A percentile compares a stretch with the other conserved stretches of the same genome.
phyloP scores from a whole-genome alignment of 92 coral and sea anemone genomes.

The Bergia puertoricense region DNA sequence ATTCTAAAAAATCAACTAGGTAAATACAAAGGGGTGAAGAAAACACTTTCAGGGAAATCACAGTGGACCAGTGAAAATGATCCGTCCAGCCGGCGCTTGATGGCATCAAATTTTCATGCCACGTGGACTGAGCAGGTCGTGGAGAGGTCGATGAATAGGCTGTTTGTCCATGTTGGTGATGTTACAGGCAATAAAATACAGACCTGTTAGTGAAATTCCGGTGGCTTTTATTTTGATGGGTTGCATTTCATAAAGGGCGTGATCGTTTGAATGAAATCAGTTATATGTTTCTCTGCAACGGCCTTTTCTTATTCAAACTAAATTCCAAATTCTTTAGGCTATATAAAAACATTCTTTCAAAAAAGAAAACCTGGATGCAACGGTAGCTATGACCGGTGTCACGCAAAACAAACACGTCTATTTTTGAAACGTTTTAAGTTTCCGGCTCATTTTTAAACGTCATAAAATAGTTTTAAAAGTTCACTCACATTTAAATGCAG shows the following conservation, averaged over 20 bases:
- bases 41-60: neutral
- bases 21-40: neutral
- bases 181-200: neutral
- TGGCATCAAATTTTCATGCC: constrained; percentile 39
- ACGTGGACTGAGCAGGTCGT: constrained; percentile 29
- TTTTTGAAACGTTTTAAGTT: too few species aligned
- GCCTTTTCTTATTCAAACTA: too few species aligned
- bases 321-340: too few species aligned
- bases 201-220: neutral
- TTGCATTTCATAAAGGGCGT: neutral
- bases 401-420: too few species aligned
- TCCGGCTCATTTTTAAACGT: too few species aligned
- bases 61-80: neutral
- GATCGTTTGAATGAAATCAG: neutral
- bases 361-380: too few species aligned
- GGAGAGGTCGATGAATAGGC: neutral
- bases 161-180: neutral
- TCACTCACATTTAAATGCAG: too few species aligned
- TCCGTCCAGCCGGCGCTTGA: neutral
- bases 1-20: neutral
- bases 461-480: too few species aligned
- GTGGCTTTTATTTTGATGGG: neutral
- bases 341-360: too few species aligned
- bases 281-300: too few species aligned
- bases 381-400: too few species aligned